Evolutionary conservation across 2,888 invertebrate genomes (phyloP).

Genomic region (Trilocha varians): DNA sequence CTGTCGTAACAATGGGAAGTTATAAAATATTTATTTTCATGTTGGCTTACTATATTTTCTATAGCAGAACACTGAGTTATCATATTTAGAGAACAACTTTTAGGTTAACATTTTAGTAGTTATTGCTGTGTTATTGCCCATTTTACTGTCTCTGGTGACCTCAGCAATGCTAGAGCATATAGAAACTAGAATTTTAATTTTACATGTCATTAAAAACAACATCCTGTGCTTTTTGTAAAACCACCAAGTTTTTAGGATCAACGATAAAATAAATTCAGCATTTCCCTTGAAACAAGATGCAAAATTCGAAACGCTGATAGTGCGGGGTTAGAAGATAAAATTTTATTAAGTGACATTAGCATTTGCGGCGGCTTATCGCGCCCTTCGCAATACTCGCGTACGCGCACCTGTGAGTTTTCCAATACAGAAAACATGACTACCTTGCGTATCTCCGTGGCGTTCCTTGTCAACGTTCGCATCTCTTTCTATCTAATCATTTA

Average conservation of each 20-base stretch:
- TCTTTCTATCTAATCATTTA: conserved; percentile 7
- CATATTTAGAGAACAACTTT: no score
- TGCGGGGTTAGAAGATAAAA: conserved; percentile 42
- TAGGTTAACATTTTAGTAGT: no score
- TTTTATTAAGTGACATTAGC: conserved; percentile 55
- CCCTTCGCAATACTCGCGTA: conserved; percentile 27
- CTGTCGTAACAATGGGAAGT: background rate
- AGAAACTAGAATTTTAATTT: no score
- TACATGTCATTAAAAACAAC: no score
- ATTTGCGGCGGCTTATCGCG: conserved; percentile 48
- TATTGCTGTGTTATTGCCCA: no score
- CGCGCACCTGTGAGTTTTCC: conserved; percentile 32
- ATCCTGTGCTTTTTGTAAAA: no score
- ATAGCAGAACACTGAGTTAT: no score
- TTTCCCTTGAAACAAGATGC: conserved; percentile 17
- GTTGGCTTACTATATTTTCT: no score
- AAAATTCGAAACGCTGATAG: conserved; percentile 33
- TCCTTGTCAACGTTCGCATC: conserved; percentile 6
- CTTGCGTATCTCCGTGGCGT: background rate
- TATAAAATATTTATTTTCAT: background rate
- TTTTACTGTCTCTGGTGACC: no score
- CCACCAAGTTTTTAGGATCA: background rate
- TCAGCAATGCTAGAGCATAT: no score
- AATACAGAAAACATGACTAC: conserved; percentile 4
- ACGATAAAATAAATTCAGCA: background rate